Evolutionary conservation across 2,888 invertebrate genomes (phyloP), one percentile per base, ranked within the genome.

Genomic region (Leptinotarsa tumamoca): DNA sequence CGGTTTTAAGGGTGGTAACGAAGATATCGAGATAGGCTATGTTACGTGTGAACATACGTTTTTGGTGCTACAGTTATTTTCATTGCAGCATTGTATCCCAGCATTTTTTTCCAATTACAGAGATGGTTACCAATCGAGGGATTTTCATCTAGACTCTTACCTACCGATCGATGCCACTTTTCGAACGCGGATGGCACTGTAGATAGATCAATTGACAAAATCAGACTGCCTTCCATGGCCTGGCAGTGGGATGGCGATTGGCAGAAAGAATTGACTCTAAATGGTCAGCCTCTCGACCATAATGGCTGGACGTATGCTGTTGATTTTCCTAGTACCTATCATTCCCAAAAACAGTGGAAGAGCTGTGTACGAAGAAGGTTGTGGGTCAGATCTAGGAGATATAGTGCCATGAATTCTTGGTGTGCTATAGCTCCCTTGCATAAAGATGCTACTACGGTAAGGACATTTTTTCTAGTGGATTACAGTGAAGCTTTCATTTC

Each of bases 241-340:
- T 98, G 98, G 98, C 95, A 96, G 85, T 98, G 98, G 98, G 98
- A 98, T 89, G 95, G 95, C 4, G 96, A 96, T 81, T 98, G 98
- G 97, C 94, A 95, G 83, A 90, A 96, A 73, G 96, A 96, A 86
- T 91, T 95, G 23, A 94, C 94, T 4, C 89, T 83, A 82, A 94
- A 96, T 87, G 97, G 97, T 3, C 95, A 96, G 84, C 94, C 96
- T 4, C 89, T 97, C 77, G 95, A 95, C 84, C 95, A 96, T 87
- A 95, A 97, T 90, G 97, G 97, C 18, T 98, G 97, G 97, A 95
- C 95, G 72, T 98, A 97, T 89, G 96, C 97, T 52, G 91, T 97
- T 52, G 97, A 98, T 88, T 98, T 98, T 88, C 96, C 96, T 72
- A 93, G 95, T 15, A 93, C 93, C 61, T 97, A 94, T 89, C 91